phyloP scores from a whole-genome alignment of 2,797 vertebrate species.

The Petrocephalus sullivani region DNA sequence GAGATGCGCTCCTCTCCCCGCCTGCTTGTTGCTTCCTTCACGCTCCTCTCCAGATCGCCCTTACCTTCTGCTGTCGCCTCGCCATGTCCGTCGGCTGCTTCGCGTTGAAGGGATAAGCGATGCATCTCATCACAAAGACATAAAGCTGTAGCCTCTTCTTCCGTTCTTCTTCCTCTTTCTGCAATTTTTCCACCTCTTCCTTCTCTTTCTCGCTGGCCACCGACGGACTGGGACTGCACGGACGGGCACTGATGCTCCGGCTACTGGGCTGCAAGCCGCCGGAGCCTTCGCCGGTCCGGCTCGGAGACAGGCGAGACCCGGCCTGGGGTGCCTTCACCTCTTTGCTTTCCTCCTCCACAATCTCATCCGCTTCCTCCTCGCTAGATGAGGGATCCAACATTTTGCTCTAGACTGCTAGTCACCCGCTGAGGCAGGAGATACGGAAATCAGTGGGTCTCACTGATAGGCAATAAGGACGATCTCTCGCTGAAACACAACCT shows the following conservation, averaged over 20 bases:
- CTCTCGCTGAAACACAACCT: background rate
- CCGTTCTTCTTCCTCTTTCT: conserved; percentile 88
- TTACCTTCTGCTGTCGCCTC: conserved; percentile 94
- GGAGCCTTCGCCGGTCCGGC: conserved; percentile 72
- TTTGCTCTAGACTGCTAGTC: conserved; percentile 35
- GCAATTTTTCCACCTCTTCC: conserved; percentile 90
- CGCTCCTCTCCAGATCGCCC: conserved; percentile 22
- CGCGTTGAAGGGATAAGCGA: conserved; percentile 95
- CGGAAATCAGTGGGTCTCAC: conserved; percentile 10
- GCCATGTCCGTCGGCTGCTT: conserved; percentile 98
- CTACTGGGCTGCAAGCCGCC: conserved; percentile 73
- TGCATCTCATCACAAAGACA: conserved; percentile 97
- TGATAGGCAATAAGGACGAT: conserved; percentile 1
- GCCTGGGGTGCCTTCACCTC: conserved; percentile 72
- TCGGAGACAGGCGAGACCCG: conserved; percentile 70
- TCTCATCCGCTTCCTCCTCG: conserved; percentile 89
- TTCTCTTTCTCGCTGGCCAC: conserved; percentile 92
- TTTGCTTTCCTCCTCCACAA: conserved; percentile 80
- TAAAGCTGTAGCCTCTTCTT: conserved; percentile 95
- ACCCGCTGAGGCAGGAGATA: conserved; percentile 24
- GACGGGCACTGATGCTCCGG: conserved; percentile 64
- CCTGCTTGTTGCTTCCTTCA: background rate
- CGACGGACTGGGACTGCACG: conserved; percentile 87
- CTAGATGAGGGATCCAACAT: conserved; percentile 97
- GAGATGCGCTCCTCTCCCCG: background rate